Percentiles rank a stretch among this genome's conserved stretches.
phyloP scores from a whole-genome alignment of 2,888 invertebrate species.

The Epirrhoe tristata region DNA sequence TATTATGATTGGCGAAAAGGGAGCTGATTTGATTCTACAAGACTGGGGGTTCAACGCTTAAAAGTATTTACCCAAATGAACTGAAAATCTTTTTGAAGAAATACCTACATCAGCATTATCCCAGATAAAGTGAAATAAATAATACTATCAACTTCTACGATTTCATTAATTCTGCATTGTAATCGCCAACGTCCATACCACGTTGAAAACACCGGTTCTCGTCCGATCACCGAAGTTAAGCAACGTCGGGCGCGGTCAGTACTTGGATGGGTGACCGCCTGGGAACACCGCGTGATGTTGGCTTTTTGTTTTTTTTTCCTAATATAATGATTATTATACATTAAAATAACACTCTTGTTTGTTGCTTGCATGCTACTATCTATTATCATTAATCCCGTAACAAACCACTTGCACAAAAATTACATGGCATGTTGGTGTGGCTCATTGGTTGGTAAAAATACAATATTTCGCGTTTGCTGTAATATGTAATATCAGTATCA shows the following conservation, averaged over 20 bases:
- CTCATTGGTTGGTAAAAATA: background rate
- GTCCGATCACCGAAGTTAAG: slow-evolving; percentile 79
- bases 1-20: slow-evolving; percentile 91
- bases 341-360: too few species aligned
- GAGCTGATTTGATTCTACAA: slow-evolving; percentile 58
- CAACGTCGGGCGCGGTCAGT: slow-evolving; percentile 78
- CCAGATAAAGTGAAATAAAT: too few species aligned
- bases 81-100: too few species aligned
- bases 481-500: too few species aligned
- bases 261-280: slow-evolving; percentile 82
- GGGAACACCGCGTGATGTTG: slow-evolving; percentile 59
- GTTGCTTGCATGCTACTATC: too few species aligned
- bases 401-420: background rate
- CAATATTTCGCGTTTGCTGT: too few species aligned
- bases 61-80: background rate
- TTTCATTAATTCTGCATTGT: too few species aligned
- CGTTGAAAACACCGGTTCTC: slow-evolving; percentile 71
- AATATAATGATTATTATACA: too few species aligned
- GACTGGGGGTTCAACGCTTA: slow-evolving; percentile 53
- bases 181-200: slow-evolving; percentile 56
- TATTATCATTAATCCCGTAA: background rate
- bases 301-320: too few species aligned
- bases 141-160: too few species aligned
- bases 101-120: too few species aligned
- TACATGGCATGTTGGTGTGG: background rate